phyloP scores from a whole-genome alignment of 2,797 vertebrate genomes.

The Decapterus maruadsi region DNA sequence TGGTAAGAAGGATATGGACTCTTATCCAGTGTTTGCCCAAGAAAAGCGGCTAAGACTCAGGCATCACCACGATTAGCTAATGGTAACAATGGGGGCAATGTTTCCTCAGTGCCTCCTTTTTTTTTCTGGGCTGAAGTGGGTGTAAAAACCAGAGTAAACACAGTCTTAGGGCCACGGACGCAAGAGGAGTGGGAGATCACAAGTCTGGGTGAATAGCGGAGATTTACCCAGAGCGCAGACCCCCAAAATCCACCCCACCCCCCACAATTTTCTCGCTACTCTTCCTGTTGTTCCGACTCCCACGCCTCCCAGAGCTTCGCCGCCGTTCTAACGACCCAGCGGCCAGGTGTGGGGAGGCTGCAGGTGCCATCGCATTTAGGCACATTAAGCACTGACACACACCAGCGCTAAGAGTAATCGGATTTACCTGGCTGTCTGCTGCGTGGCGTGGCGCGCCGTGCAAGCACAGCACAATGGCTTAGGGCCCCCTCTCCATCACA shows the following conservation, averaged over 20 bases:
- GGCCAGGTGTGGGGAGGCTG: constrained; percentile 80
- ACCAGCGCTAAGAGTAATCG: constrained; percentile 81
- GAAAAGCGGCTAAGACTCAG: constrained; percentile 85
- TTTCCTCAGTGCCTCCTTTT: constrained; percentile 76
- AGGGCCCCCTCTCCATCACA: constrained; percentile 83
- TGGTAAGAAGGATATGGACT: constrained; percentile 87
- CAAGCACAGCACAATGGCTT: constrained; percentile 81
- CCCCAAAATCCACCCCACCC: constrained; percentile 55
- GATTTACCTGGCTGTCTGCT: constrained; percentile 78
- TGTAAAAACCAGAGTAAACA: constrained; percentile 80
- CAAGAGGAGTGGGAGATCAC: constrained; percentile 70
- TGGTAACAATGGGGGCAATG: constrained; percentile 81
- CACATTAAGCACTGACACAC: constrained; percentile 83
- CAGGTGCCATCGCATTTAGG: constrained; percentile 81
- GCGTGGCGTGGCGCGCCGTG: constrained; percentile 64
- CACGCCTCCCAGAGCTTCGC: constrained; percentile 67
- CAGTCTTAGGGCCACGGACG: constrained; percentile 66
- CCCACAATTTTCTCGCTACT: constrained; percentile 35
- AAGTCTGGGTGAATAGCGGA: constrained; percentile 72
- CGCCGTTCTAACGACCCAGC: constrained; percentile 63
- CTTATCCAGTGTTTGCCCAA: constrained; percentile 86
- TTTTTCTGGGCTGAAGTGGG: constrained; percentile 75
- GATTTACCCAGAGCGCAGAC: constrained; percentile 70
- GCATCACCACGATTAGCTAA: constrained; percentile 82
- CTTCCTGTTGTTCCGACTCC: constrained; percentile 65